Conservation (phyloP, 1,140 invertebrate genomes). For the Heliothis subflexa region DNA sequence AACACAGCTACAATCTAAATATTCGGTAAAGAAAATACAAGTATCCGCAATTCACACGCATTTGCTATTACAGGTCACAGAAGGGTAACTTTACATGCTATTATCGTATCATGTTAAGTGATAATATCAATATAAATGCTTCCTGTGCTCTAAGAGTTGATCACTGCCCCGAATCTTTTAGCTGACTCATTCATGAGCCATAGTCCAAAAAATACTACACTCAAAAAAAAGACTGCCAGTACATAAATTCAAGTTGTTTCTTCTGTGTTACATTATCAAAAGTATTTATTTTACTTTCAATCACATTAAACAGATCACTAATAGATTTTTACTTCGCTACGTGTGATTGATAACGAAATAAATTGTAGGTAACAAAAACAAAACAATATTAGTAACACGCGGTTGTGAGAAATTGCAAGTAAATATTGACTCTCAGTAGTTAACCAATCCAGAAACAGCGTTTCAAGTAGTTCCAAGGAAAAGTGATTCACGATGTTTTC, state of each 20-base stretch:
- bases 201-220: neutral
- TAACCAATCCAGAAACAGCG: slow-evolving; percentile 58
- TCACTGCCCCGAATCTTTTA: neutral
- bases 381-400: slow-evolving; percentile 48
- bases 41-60: neutral
- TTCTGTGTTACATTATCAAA: slow-evolving; percentile 19
- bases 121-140: neutral
- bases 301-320: slow-evolving; percentile 16
- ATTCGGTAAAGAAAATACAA: neutral
- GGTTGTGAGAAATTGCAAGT: slow-evolving; percentile 50
- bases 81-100: neutral
- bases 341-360: slow-evolving; percentile 50
- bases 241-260: neutral
- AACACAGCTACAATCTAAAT: neutral
- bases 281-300: slow-evolving; percentile 14
- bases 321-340: neutral
- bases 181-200: slow-evolving; percentile 6
- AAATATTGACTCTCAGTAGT: slow-evolving; percentile 61
- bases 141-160: slow-evolving; percentile 4
- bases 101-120: slow-evolving; percentile 10
- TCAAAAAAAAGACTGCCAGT: slow-evolving; percentile 18
- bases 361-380: slow-evolving; percentile 44
- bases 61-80: slow-evolving; percentile 17
- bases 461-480: slow-evolving; percentile 75
- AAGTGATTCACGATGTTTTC: slow-evolving; percentile 80